A percentile compares a stretch with the other conserved stretches of the same genome.
Conservation (phyloP, 2,113 vertebrate species). For the Pomatorhinus ruficollis region DNA sequence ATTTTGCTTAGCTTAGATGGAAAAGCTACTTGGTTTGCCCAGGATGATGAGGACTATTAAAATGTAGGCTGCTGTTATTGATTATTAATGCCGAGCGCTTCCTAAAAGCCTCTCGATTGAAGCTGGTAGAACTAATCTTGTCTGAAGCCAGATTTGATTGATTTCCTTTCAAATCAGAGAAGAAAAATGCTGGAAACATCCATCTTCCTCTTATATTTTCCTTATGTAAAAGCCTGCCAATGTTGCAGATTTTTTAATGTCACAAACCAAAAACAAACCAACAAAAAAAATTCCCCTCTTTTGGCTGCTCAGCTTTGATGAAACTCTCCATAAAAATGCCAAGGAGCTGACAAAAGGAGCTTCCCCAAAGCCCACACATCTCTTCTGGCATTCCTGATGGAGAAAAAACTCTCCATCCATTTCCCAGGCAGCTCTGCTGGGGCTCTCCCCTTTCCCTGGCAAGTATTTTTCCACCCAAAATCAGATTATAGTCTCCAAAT, state of each 20-base stretch:
- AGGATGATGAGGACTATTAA: background rate
- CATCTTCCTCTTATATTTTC: background rate
- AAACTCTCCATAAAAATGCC: background rate
- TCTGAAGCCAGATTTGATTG: constrained; percentile 6
- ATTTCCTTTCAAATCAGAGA: constrained; percentile 41
- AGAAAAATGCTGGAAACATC: constrained; percentile 2
- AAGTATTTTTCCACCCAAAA: background rate
- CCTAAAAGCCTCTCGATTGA: constrained; percentile 17
- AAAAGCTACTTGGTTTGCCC: background rate
- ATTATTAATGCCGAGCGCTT: constrained; percentile 25
- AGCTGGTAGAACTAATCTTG: background rate
- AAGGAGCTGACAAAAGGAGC: background rate
- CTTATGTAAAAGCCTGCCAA: background rate
- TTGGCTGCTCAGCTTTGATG: background rate
- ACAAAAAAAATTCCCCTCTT: background rate
- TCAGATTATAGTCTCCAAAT: background rate
- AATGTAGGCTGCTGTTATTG: constrained; percentile 38
- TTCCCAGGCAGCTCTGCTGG: background rate
- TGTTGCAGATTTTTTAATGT: background rate
- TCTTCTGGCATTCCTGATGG: background rate
- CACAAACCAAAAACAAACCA: background rate
- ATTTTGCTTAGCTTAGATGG: background rate
- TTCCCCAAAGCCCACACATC: background rate
- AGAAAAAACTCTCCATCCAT: background rate
- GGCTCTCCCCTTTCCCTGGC: background rate